Evolutionary conservation across 2,888 invertebrate genomes (phyloP), one percentile per base, ranked within the genome.

Genomic region (Leucoptera coffeella): DNA sequence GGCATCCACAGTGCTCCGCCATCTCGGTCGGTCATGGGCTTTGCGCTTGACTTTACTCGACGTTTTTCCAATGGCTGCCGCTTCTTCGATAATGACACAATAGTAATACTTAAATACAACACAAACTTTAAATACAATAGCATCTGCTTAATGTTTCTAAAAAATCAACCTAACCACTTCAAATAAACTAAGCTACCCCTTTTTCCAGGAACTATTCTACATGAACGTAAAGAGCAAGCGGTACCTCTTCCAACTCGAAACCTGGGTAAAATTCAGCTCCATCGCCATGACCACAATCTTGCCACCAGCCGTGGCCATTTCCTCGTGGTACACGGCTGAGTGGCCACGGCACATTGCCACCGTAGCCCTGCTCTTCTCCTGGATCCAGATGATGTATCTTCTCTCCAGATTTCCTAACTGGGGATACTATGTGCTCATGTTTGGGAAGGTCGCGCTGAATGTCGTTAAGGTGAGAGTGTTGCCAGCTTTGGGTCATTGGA

Each of bases 371-470:
- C 56, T 77, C 8, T 39, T 75, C 3, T 57, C 73, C 0, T 77
- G 77, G 77, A 38, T 73, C 8, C 73, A 77, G 35, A 53, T 76
- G 39, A 74, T 76, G 62, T 73, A 77, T 29, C 42, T 76, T 2
- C 41, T 75, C 2, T 75, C 76, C 1, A 52, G 75, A 28, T 73
- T 75, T 31, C 76, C 75, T 0, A 67, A 62, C 26, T 73, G 73
- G 58, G 76, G 76, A 2, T 74, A 74, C 38, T 75, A 75, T 45
- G 74, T 76, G 2, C 57, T 75, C 4, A 77, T 77, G 77, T 77
- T 77, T 45, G 72, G 71, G n/a, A 74, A 73, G 37, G 77, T 77
- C 2, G 73, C 75, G 1, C 49, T 57, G 2, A 74, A 75, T 45
- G 72, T 75, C 29, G 37, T 75, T 2, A 75, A 74, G 53, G 76